Percentiles rank a stretch among this genome's conserved stretches.
phyloP scores from a whole-genome alignment of 1,140 invertebrate species.

The Drosophila tristis region DNA sequence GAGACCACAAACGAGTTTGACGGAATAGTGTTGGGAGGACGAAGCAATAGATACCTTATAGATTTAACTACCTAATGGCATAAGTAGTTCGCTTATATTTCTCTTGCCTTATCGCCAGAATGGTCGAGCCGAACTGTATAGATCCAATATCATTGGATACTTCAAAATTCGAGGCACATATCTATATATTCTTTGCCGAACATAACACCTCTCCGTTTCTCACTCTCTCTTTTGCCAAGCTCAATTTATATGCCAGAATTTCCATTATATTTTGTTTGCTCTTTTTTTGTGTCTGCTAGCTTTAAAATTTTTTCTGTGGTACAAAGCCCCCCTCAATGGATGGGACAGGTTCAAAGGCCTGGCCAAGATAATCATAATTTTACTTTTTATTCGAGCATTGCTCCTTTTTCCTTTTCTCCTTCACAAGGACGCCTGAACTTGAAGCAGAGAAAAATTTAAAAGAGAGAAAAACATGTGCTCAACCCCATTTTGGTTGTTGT shows the following conservation, averaged over 20 bases:
- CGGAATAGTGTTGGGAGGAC: background rate
- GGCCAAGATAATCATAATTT: conserved; percentile 54
- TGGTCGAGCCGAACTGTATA: too few species aligned
- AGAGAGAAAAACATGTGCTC: conserved; percentile 48
- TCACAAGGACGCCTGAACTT: conserved; percentile 25
- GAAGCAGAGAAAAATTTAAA: conserved; percentile 1
- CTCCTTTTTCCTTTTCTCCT: conserved; percentile 12
- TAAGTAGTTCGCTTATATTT: too few species aligned
- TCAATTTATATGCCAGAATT: conserved; percentile 32
- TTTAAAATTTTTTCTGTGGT: conserved; percentile 17
- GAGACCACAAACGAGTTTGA: background rate
- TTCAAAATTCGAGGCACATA: too few species aligned
- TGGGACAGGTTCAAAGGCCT: conserved; percentile 25
- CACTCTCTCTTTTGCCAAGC: too few species aligned
- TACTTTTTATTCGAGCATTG: conserved; percentile 33
- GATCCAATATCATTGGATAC: too few species aligned
- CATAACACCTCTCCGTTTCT: too few species aligned
- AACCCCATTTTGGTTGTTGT: conserved; percentile 39
- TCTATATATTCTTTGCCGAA: too few species aligned
- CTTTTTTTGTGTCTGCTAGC: conserved; percentile 5
- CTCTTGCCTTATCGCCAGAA: too few species aligned
- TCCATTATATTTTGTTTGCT: conserved; percentile 9
- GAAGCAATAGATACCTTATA: too few species aligned
- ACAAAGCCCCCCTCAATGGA: conserved; percentile 10
- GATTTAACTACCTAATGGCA: too few species aligned